Conservation (phyloP, 2,797 vertebrate genomes). For the Rhinatrema bivittatum region DNA sequence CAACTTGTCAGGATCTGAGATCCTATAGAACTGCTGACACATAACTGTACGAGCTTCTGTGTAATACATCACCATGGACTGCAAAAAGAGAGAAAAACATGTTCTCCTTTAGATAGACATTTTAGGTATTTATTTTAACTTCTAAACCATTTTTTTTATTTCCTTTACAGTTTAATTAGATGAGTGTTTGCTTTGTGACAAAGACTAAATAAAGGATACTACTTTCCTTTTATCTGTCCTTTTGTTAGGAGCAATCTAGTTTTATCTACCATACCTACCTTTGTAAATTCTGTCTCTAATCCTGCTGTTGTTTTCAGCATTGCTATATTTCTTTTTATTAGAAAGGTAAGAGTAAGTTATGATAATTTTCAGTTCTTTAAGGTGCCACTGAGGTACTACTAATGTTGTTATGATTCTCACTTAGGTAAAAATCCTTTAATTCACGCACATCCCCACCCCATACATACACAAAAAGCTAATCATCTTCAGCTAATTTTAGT, state of each 20-base stretch:
- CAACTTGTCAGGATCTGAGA: conserved; percentile 4
- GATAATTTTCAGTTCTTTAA: no score
- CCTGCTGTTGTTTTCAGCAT: no score
- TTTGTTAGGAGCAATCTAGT: conserved; percentile 27
- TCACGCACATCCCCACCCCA: no score
- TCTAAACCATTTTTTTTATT: conserved; percentile 28
- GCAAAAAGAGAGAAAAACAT: conserved; percentile 14
- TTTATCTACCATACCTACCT: conserved; percentile 17
- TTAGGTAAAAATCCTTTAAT: no score
- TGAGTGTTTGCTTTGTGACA: conserved; percentile 41
- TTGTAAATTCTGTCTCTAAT: no score
- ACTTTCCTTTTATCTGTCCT: conserved; percentile 30
- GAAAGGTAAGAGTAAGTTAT: no score
- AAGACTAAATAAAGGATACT: conserved; percentile 32
- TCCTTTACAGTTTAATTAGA: conserved; percentile 33
- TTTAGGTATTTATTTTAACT: conserved; percentile 29
- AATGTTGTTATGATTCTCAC: no score
- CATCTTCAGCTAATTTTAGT: no score
- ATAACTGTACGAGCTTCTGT: conserved; percentile 1
- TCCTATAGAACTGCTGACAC: conserved; percentile 4
- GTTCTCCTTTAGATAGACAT: conserved; percentile 31
- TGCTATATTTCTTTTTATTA: no score
- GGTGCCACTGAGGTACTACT: no score
- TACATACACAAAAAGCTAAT: no score
- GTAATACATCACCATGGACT: conserved; percentile 3